Evolutionary conservation across 2,113 vertebrate species (phyloP).

Genomic region (Anarhynchus alexandrinus): DNA sequence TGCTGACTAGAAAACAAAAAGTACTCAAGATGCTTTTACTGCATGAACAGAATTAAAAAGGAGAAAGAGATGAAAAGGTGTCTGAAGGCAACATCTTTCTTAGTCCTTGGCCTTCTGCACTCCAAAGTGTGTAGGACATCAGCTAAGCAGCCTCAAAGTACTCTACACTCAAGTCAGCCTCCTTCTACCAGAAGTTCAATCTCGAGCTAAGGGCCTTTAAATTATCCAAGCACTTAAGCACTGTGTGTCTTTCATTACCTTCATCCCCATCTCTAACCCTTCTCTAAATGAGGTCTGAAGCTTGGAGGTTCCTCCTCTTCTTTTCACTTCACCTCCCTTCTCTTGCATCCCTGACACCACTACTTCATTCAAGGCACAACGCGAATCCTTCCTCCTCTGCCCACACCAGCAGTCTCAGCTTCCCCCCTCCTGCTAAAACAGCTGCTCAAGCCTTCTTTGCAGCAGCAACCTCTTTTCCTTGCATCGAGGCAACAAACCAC

Average conservation of each 20-base stretch:
- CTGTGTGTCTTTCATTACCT: background rate
- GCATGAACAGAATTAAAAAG: background rate
- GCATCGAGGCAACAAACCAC: background rate
- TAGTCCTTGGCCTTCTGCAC: background rate
- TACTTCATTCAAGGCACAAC: background rate
- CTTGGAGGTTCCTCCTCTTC: background rate
- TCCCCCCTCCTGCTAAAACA: background rate
- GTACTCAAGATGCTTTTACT: background rate
- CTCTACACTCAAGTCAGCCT: background rate
- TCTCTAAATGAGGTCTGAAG: background rate
- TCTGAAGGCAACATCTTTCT: background rate
- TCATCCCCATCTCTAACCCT: background rate
- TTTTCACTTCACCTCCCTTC: background rate
- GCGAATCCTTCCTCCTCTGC: background rate
- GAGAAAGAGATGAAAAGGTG: background rate
- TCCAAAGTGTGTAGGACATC: background rate
- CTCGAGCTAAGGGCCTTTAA: background rate
- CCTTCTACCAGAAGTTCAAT: background rate
- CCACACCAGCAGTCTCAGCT: background rate
- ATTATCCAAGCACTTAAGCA: background rate
- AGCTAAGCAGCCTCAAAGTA: background rate
- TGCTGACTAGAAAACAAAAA: background rate
- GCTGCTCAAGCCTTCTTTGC: background rate
- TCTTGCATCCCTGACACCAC: background rate
- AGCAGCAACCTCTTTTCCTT: background rate